These are phyloP conservation scores for Allenopithecus nigroviridis DNA, from an alignment of 2,797 vertebrate species.

Conservation along the genomic window DNA sequence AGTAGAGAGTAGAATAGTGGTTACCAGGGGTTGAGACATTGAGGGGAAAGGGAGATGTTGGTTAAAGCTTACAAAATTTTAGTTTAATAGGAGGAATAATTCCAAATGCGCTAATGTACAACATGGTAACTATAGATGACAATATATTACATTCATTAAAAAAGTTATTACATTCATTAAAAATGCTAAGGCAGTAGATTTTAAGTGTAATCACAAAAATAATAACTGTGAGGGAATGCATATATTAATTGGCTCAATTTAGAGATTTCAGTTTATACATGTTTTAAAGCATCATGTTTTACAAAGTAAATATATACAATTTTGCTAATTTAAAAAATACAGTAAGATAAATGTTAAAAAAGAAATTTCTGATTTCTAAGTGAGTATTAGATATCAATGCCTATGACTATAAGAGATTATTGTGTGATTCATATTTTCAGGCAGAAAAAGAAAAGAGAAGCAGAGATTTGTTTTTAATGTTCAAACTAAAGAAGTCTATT, in stretches of 20 bases:
- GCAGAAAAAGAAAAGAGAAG: not conserved
- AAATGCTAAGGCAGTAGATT: not conserved
- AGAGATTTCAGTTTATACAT: not conserved
- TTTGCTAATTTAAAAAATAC: not conserved
- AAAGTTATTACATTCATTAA: not conserved
- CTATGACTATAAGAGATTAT: not conserved
- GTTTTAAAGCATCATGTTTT: not conserved
- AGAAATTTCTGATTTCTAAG: not conserved
- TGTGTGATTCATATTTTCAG: not conserved
- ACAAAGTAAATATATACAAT: not conserved
- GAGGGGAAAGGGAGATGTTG: not conserved
- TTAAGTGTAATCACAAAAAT: not conserved
- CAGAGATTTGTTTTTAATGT: not conserved
- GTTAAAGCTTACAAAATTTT: not conserved
- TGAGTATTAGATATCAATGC: not conserved
- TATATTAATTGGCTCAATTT: not conserved
- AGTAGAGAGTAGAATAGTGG: not conserved
- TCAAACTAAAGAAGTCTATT: not conserved
- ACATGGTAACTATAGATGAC: not conserved
- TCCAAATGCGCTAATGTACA: not conserved
- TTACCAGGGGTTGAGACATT: too few species aligned
- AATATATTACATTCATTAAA: not conserved
- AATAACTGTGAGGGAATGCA: not conserved
- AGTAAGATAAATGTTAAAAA: not conserved
- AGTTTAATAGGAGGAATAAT: too few species aligned